Evolutionary conservation across 2,797 vertebrate species (phyloP).

Genomic region (Pagetopsis macropterus): DNA sequence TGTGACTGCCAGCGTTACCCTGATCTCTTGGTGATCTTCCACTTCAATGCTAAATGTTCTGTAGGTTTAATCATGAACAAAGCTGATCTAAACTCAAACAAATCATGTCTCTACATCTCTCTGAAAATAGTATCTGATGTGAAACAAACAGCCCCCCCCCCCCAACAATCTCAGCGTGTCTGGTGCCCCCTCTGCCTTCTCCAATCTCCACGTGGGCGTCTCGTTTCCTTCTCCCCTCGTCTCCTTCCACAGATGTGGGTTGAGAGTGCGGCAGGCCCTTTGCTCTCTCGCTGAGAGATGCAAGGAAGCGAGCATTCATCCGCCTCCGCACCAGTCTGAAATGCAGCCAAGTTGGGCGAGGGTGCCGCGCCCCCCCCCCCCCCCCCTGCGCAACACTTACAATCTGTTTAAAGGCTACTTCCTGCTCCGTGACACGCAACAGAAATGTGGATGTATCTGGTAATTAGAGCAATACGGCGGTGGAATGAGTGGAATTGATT

Average conservation of each 20-base stretch:
- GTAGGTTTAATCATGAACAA: too few relatives aligned
- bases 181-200: conserved; percentile 49
- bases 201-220: conserved; percentile 61
- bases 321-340: conserved; percentile 73
- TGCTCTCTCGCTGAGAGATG: conserved; percentile 56
- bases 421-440: conserved; percentile 17
- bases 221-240: conserved; percentile 45
- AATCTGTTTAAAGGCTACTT: conserved; percentile 51
- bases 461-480: conserved; percentile 24
- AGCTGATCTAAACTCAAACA: conserved; percentile 18
- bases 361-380: conserved; percentile 24
- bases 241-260: conserved; percentile 62
- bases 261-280: conserved; percentile 55
- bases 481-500: conserved; percentile 38
- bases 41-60: too few relatives aligned
- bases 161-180: conserved; percentile 37
- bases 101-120: conserved; percentile 19
- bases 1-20: too few relatives aligned
- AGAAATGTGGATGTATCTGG: conserved; percentile 1
- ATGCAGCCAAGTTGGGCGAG: conserved; percentile 65
- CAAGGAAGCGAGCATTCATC: conserved; percentile 65
- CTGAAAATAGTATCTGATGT: conserved; percentile 49
- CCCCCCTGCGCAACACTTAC: conserved; percentile 34
- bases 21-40: too few relatives aligned
- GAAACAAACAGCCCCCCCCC: conserved; percentile 34